These are phyloP conservation scores for Eclectus roratus DNA, from an alignment of 2,113 vertebrate species.

Conservation along the genomic window DNA sequence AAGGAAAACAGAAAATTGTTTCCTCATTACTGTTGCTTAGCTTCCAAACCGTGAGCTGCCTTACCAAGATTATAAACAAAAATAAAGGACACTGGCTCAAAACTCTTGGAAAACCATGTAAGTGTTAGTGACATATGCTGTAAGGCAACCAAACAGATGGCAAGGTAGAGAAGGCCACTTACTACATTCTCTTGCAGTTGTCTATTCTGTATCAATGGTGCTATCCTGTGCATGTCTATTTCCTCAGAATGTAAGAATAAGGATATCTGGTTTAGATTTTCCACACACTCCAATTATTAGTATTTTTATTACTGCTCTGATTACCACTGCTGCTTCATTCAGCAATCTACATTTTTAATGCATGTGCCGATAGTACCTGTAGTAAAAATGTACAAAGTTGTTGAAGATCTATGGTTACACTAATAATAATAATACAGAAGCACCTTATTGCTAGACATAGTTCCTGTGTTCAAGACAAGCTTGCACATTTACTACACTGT, in stretches of 20 bases:
- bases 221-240: background rate
- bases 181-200: background rate
- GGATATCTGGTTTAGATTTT: background rate
- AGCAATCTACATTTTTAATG: background rate
- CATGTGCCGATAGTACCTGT: background rate
- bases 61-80: background rate
- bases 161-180: background rate
- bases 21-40: background rate
- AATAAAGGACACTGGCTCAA: background rate
- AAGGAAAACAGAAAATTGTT: background rate
- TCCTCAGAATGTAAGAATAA: background rate
- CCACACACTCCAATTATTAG: background rate
- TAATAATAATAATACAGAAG: background rate
- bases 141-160: background rate
- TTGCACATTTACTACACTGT: background rate
- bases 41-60: background rate
- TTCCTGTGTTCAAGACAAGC: background rate
- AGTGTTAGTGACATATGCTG: background rate
- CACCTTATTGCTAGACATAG: background rate
- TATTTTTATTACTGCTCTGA: background rate
- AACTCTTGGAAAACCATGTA: background rate
- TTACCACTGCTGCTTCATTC: background rate
- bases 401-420: rapidly evolving
- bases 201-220: background rate
- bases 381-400: background rate